Base-by-base conservation (phyloP, 2,113 vertebrate species). In the Pica pica region DNA sequence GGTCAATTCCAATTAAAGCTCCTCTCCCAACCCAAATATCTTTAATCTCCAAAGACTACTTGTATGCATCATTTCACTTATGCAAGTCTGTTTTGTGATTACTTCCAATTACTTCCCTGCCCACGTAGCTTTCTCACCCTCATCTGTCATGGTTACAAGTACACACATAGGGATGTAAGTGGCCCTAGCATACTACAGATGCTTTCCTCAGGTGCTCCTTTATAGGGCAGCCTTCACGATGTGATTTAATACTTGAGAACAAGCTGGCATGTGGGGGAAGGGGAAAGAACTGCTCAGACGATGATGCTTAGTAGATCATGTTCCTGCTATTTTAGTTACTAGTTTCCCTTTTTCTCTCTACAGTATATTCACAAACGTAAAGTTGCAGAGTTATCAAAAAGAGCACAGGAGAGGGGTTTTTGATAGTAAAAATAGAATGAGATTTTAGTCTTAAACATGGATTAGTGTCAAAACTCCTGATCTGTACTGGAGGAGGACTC, bases 1-100 rank as follows among this genome's bases (percentile, higher is more conserved):
- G 97, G 94, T 96, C 96, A 94, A 18, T 90, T 97, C 95, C 95
- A 97, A 96, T 95, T 94, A 97, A 97, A 96, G 70, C 89, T 95
- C 61, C 95, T 96, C 91, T 97, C 96, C 97, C 97, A 94, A 67
- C 81, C 93, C 90, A 97, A 97, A 94, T 96, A 97, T 95, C 96
- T 97, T 96, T 96, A 94, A 96, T 94, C 94, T 97, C 96, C 8
- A 2, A 91, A 94, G 96, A 91, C 80, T 93, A 69, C 83, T 97
- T 97, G 81, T 79, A 86, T 91, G 87, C 84, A 95, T 97, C 63
- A 11, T 95, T 95, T 87, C 91, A 87, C 80, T 98, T 96, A 82
- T 27, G 89, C 63, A 96, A 93, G 90, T 89, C 96, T 87, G 94
- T 63, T 97, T 64, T 88, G 77, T 90, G 94, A 96, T 95, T 92